phyloP scores from a whole-genome alignment of 2,113 vertebrate genomes.

The Apodemus speciosus region DNA sequence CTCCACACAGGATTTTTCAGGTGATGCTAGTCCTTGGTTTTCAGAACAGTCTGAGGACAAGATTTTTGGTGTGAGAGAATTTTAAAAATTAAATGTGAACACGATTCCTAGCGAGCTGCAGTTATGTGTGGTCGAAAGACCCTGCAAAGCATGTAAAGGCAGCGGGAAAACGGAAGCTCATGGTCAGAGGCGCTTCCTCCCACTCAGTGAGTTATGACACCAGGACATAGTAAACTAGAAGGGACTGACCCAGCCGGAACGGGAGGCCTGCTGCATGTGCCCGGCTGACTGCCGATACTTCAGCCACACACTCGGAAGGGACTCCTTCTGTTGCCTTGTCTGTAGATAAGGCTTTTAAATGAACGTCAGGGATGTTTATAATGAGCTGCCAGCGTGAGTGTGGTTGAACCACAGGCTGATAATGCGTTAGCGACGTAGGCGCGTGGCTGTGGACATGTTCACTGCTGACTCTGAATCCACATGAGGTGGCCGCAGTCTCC shows the following conservation, averaged over 20 bases:
- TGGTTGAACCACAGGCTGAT: not conserved
- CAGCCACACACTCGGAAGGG: accelerated
- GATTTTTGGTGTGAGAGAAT: constrained; percentile 21
- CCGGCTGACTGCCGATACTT: not conserved
- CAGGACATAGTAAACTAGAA: constrained; percentile 2
- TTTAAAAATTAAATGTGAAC: not conserved
- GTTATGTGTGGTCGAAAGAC: not conserved
- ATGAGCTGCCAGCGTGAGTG: too few relatives aligned
- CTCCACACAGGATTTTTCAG: not conserved
- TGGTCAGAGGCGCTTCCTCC: not conserved
- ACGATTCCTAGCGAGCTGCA: not conserved
- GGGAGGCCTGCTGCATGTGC: not conserved
- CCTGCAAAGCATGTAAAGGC: not conserved
- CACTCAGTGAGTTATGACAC: not conserved
- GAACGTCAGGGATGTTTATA: not conserved
- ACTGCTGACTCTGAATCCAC: not conserved
- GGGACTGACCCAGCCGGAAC: not conserved
- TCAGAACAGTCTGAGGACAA: not conserved
- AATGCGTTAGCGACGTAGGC: not conserved
- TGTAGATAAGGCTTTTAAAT: not conserved
- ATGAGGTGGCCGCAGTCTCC: not conserved
- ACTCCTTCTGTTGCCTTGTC: not conserved
- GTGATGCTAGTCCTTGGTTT: not conserved
- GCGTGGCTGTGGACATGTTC: not conserved
- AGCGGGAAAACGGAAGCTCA: not conserved